Base-by-base conservation (phyloP, 2,888 invertebrate species). In the Atethmia centrago region DNA sequence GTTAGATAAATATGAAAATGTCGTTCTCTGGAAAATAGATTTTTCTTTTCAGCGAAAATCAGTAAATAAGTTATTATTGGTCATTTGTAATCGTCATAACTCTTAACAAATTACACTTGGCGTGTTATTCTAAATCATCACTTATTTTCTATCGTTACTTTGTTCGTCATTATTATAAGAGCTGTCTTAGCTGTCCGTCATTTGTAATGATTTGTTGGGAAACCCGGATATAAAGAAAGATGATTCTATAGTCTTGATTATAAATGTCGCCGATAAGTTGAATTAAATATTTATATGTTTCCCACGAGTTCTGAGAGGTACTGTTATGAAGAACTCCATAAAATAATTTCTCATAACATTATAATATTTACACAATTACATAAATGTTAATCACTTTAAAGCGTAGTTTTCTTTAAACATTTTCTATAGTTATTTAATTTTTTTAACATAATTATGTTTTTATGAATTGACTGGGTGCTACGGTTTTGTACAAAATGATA, bases 21-120 rank as follows among this genome's bases (percentile, higher is more conserved):
- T 82, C 77, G 76, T 84, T 85, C 84, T 66, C 84, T 87, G 82
- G 84, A 87, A 85, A 86, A 88, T 77, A 77, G 67, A 80, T 75
- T 84, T 51, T 80, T 82, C 77, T 82, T 82, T 77, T 76, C 75
- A 77, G 72, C 73, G 76, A 72, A 66, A 76, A 64, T 67, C 72
- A 72, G 79, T 76, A 72, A 76, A 79, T 77, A 77, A 67, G 59
- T 64, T 77, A 77, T 75, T 81, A 76, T 70, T 85, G 63, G 68
- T 25, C 42, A 82, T 85, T 79, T 75, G 72, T 74, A 62, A 61
- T 70, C 65, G 82, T 71, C 79, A 55, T 70, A 70, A 69, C 61
- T 72, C 31, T 45, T 47, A 78, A 72, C 68, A 82, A 82, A 77
- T 80, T 71, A 65, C 64, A 53, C 14, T 79, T 75, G 58, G 69